These are phyloP conservation scores for Ligdia adustata DNA, from an alignment of 2,888 invertebrate species.

Conservation along the genomic window DNA sequence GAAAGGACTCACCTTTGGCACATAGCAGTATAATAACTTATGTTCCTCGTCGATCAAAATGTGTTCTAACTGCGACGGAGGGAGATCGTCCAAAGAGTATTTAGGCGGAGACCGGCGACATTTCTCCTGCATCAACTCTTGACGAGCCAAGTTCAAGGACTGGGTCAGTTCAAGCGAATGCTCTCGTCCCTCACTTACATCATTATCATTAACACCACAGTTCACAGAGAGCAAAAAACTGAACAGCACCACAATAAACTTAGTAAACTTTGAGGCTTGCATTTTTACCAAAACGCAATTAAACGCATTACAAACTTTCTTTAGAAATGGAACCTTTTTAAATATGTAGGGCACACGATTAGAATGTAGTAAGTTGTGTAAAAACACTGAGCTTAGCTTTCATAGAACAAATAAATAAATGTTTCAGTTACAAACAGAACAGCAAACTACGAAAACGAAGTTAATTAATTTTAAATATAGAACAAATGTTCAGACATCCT, in stretches of 20 bases:
- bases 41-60: conserved; percentile 93
- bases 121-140: conserved; percentile 84
- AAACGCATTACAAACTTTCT: conserved; percentile 58
- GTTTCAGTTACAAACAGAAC: conserved; percentile 33
- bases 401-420: not conserved
- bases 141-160: conserved; percentile 85
- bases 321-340: conserved; percentile 52
- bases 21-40: conserved; percentile 95
- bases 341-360: conserved; percentile 63
- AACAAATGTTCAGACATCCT: no score
- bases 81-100: conserved; percentile 71
- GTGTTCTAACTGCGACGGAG: conserved; percentile 87
- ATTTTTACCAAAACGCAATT: conserved; percentile 60
- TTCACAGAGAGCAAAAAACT: conserved; percentile 56
- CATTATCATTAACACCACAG: conserved; percentile 57
- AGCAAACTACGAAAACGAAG: conserved; percentile 3
- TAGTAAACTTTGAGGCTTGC: conserved; percentile 48
- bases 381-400: no score
- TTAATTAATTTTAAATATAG: not conserved
- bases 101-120: conserved; percentile 82
- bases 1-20: conserved; percentile 90
- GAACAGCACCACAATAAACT: conserved; percentile 54
- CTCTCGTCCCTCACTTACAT: conserved; percentile 49
- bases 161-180: conserved; percentile 85
- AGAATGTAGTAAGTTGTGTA: not conserved